Base-by-base conservation (phyloP, 53 echinoderm and acorn worm species). In the Pentamera pediparva region DNA sequence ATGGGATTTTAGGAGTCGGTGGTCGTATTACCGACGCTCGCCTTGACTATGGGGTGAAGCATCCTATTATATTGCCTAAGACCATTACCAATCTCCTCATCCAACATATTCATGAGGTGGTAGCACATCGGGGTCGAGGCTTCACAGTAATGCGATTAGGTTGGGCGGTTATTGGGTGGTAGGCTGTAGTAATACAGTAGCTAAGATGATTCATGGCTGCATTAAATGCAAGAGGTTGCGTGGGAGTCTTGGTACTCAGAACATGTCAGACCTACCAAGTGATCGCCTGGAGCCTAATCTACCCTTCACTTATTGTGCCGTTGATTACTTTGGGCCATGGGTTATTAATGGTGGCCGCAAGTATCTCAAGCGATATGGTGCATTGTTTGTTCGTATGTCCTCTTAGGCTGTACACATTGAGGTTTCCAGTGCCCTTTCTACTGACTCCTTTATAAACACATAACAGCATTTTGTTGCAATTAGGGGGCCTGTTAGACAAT, bases 351-450 rank as follows among this genome's bases (percentile, higher is more conserved):
- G 75, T 43, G 74, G 81, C 21, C 61, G 74, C 3, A 81, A 37
- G n/a, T n/a, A n/a, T n/a, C n/a, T n/a, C n/a, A n/a, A n/a, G n/a
- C n/a, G n/a, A n/a, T n/a, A n/a, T n/a, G 27, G 63, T 81, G 81
- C 51, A 60, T 81, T 56, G 50, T 22, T 17, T 45, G 45, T 56
- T 25, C 58, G 37, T 55, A 55, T n/a, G n/a, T n/a, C n/a, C n/a
- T n/a, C n/a, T n/a, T n/a, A n/a, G n/a, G n/a, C n/a, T 15, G 53
- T 80, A 11, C 80, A 80, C 17, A 61, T 81, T 24, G 81, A 81
- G 37, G 55, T 54, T 21, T 22, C 52, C 10, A 75, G 45, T 53
- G 17, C 51, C 0, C 55, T 80, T 26, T 37, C 31, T 34, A 85
- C 82, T 32, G 82, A 82, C 50, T 43, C 53, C 17, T 73, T 56